These are phyloP conservation scores for Columbina picui DNA, from an alignment of 2,113 vertebrate genomes.

Conservation along the genomic window DNA sequence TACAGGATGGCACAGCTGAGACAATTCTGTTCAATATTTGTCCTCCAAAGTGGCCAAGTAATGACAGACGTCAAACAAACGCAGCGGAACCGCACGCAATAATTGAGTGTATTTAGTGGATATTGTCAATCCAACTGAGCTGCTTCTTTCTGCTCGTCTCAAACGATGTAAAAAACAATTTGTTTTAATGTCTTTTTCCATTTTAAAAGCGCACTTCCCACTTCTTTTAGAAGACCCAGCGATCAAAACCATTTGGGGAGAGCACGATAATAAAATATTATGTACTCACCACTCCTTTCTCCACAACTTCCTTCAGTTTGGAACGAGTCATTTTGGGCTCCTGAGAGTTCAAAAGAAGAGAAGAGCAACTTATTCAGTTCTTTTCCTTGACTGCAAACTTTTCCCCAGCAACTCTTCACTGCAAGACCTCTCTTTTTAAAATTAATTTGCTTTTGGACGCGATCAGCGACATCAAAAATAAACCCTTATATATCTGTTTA, in stretches of 20 bases:
- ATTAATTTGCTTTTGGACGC: neutral
- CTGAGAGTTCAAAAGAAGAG: conserved; percentile 67
- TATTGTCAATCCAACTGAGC: neutral
- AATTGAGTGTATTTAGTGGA: accelerated
- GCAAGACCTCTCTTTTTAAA: neutral
- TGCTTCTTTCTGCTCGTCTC: neutral
- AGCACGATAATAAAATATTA: neutral
- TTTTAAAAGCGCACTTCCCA: neutral
- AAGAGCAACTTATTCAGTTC: neutral
- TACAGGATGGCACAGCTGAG: neutral
- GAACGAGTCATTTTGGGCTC: conserved; percentile 99
- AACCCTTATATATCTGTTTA: neutral
- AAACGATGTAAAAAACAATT: no score
- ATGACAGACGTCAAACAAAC: neutral
- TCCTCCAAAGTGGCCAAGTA: neutral
- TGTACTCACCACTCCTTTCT: conserved; percentile 89
- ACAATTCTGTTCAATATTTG: no score
- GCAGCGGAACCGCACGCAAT: accelerated
- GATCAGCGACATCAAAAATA: neutral
- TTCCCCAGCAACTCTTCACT: neutral
- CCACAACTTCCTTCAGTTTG: conserved; percentile 91
- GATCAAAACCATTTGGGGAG: neutral
- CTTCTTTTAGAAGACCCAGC: neutral
- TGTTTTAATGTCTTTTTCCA: no score
- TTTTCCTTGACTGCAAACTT: neutral